Percentiles rank a stretch among this genome's conserved stretches.
These are phyloP conservation scores for Sebastes paucispinis DNA, from an alignment of 2,797 vertebrate species.

Conservation along the genomic window DNA sequence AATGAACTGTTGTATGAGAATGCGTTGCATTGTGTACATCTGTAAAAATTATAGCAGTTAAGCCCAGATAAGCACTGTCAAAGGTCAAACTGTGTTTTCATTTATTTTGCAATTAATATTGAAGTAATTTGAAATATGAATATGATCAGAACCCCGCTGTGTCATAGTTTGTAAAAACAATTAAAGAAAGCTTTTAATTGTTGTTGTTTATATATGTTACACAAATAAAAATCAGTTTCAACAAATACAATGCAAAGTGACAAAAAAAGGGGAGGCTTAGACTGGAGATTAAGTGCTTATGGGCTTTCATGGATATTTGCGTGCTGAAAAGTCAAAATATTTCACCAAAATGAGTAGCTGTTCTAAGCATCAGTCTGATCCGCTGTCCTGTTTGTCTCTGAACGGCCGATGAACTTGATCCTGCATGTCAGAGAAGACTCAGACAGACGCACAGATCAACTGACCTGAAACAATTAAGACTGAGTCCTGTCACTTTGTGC, in stretches of 20 bases:
- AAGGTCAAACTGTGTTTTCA: neutral
- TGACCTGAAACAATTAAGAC: constrained; percentile 11
- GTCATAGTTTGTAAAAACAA: neutral
- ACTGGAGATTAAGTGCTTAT: constrained; percentile 37
- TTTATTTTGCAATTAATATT: neutral
- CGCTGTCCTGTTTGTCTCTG: neutral
- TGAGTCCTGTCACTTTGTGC: neutral
- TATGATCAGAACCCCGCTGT: neutral
- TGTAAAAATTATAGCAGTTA: neutral
- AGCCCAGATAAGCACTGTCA: neutral
- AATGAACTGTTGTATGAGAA: too few species aligned
- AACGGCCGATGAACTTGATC: neutral
- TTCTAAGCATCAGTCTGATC: neutral
- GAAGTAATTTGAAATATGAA: neutral
- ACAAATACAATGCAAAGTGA: constrained; percentile 35
- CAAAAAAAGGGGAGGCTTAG: constrained; percentile 31
- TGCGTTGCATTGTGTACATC: neutral
- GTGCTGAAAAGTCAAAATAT: constrained; percentile 33
- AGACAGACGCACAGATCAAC: neutral
- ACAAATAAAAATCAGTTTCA: constrained; percentile 1
- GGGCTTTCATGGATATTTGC: constrained; percentile 29
- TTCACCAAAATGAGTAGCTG: constrained; percentile 14
- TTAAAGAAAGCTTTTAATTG: neutral
- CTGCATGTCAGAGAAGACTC: neutral
- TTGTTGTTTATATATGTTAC: neutral